Conservation (phyloP, 1,140 invertebrate genomes). For the Drosophila seguyi region DNA sequence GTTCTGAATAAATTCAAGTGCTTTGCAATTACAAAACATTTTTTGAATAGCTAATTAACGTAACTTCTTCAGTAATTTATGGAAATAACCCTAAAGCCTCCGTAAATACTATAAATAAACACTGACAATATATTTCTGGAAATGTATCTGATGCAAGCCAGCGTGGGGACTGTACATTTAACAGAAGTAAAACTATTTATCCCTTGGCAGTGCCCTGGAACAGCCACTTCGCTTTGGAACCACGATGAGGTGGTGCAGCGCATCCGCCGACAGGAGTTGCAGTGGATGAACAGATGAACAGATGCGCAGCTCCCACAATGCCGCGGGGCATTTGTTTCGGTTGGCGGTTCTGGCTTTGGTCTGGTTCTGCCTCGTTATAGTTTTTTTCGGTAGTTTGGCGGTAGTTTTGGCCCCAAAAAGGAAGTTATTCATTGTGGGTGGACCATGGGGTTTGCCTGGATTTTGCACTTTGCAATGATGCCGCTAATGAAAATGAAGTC, state of each 20-base stretch:
- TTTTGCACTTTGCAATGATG: constrained; percentile 39
- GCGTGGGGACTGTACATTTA: not conserved
- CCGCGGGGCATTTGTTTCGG: constrained; percentile 48
- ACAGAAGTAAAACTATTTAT: not conserved
- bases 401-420: constrained; percentile 14
- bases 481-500: constrained; percentile 55
- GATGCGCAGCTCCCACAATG: constrained; percentile 29
- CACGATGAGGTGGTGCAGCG: constrained; percentile 6
- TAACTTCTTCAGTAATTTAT: not conserved
- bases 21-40: not conserved
- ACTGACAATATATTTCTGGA: not conserved
- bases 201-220: not conserved
- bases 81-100: not conserved
- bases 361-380: constrained; percentile 14
- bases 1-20: no score
- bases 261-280: constrained; percentile 17
- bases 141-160: not conserved
- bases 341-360: constrained; percentile 31
- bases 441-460: constrained; percentile 14
- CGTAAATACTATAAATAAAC: not conserved
- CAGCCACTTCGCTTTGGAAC: not conserved
- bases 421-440: not conserved
- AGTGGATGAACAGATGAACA: constrained; percentile 21
- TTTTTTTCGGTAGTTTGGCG: constrained; percentile 25
- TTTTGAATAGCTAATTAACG: not conserved